phyloP scores from a whole-genome alignment of 1,140 invertebrate genomes.

The Octopus bimaculoides region DNA sequence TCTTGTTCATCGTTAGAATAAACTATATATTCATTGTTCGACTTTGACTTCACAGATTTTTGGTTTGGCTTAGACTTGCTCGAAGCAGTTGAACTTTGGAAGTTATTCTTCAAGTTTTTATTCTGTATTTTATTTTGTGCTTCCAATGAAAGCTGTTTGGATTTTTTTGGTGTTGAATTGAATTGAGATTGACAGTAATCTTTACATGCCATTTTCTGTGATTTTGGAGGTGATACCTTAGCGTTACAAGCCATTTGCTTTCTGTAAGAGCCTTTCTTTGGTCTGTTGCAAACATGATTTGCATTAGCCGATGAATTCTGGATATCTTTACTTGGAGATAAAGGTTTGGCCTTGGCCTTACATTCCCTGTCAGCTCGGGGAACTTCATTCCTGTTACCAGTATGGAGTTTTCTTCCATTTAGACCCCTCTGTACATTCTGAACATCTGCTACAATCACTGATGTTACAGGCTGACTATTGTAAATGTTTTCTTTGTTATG shows the following conservation, averaged over 20 bases:
- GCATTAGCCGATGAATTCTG: not conserved
- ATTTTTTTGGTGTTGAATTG: not conserved
- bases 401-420: not conserved
- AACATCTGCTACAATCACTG: not conserved
- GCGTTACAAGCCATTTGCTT: not conserved
- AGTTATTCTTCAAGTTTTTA: too few species aligned
- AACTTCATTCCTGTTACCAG: not conserved
- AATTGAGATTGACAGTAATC: not conserved
- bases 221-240: not conserved
- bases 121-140: too few species aligned
- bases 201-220: not conserved
- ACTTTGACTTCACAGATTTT: not conserved
- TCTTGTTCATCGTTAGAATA: not conserved
- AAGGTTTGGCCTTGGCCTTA: not conserved
- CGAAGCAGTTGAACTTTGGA: too few species aligned
- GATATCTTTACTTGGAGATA: not conserved
- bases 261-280: not conserved
- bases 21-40: not conserved
- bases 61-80: not conserved
- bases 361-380: not conserved
- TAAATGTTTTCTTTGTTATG: not conserved
- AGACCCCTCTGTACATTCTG: not conserved
- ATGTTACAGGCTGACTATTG: not conserved
- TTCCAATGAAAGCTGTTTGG: not conserved
- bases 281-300: not conserved